Base-by-base conservation (phyloP, 2,113 vertebrate genomes). In the Halcyon senegalensis region DNA sequence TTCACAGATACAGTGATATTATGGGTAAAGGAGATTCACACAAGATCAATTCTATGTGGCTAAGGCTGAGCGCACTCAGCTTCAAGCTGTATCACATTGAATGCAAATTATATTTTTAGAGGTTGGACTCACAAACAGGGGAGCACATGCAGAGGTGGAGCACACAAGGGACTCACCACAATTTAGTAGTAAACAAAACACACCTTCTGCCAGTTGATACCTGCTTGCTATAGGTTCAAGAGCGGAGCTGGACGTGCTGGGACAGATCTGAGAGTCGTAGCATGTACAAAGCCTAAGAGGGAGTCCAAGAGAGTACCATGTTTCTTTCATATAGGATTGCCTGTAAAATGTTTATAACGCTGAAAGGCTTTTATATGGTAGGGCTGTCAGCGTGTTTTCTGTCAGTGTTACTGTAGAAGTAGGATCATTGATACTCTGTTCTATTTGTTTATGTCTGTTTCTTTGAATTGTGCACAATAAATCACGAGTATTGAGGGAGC, bases 101-200 rank as follows among this genome's bases (percentile, higher is more conserved):
- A 69, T n/a, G 35, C 23, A 90, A 43, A 50, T 43, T 28, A 3
- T 20, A 25, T 46, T 88, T 94, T 93, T 59, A 73, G 39, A 79
- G 25, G 44, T 43, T 55, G 37, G 44, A 82, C 13, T 83, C 31
- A 23, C 17, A 30, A 24, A 7, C 0, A 0, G 28, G 11, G 53
- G 25, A 41, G 16, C 8, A 18, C 1, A 1, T 24, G 25, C 0
- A 0, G n/a, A 70, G 8, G 19, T 39, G 28, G 20, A 92, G 17
- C 14, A 56, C 8, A 4, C 24, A 48, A 55, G 18, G 20, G 17
- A 41, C 10, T 53, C 79, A 35, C 11, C 66, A 66, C 12, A 44
- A 24, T 4, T 11, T 14, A 24, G n/a, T 55, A 50, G 18, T 11
- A 53, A 73, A 37, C 3, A 76, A 83, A 91, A 50, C 2, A 3